These are phyloP conservation scores for Bubo bubo DNA, from an alignment of 2,113 vertebrate species.

Conservation along the genomic window DNA sequence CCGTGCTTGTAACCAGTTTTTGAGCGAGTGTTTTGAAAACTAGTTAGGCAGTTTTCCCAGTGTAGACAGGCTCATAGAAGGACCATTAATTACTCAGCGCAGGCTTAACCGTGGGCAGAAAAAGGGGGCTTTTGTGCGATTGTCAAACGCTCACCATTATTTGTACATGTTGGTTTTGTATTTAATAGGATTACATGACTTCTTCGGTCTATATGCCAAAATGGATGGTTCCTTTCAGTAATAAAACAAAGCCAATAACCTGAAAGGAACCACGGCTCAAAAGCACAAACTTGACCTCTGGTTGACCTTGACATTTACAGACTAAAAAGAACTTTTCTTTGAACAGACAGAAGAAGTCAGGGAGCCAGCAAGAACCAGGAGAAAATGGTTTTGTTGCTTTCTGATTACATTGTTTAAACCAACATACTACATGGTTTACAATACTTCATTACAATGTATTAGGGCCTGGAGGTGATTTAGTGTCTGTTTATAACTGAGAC, in stretches of 20 bases:
- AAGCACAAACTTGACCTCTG: conserved; percentile 71
- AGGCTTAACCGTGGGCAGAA: conserved; percentile 30
- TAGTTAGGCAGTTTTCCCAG: conserved; percentile 52
- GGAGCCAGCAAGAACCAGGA: conserved; percentile 46
- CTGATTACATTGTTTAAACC: conserved; percentile 79
- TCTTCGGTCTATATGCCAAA: conserved; percentile 70
- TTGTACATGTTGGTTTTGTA: conserved; percentile 72
- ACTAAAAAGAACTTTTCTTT: conserved; percentile 58
- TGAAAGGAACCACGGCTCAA: conserved; percentile 69
- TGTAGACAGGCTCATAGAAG: conserved; percentile 1
- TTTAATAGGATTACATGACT: conserved; percentile 70
- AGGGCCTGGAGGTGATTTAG: conserved; percentile 70
- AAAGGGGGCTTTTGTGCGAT: conserved; percentile 46
- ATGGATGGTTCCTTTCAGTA: conserved; percentile 75
- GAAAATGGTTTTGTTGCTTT: conserved; percentile 74
- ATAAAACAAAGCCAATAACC: conserved; percentile 75
- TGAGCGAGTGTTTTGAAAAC: neutral
- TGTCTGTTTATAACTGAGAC: conserved; percentile 75
- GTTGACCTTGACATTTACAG: conserved; percentile 74
- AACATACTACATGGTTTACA: conserved; percentile 76
- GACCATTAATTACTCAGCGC: conserved; percentile 48
- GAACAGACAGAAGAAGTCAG: conserved; percentile 67
- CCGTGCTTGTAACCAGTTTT: neutral
- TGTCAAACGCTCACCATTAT: conserved; percentile 66
- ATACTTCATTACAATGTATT: conserved; percentile 76